phyloP scores from a whole-genome alignment of 2,888 invertebrate species.

The Clostera curtula region DNA sequence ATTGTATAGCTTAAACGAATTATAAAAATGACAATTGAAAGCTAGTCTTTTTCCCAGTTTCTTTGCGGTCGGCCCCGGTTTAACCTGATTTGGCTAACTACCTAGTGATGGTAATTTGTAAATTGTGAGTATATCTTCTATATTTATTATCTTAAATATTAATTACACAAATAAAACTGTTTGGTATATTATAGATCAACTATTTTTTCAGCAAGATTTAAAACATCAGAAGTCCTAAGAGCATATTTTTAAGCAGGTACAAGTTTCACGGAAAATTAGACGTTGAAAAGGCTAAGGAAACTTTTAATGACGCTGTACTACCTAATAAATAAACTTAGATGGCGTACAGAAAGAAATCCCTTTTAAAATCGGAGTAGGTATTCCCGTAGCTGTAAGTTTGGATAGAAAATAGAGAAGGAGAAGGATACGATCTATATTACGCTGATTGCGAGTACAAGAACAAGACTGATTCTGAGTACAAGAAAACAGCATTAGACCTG shows the following conservation, averaged over 20 bases:
- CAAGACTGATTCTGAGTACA: no score
- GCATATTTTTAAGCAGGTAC: constrained; percentile 2
- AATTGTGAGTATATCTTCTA: not conserved
- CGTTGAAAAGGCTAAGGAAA: constrained; percentile 22
- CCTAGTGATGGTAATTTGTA: not conserved
- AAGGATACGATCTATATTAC: no score
- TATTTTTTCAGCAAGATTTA: not conserved
- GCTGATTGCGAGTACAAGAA: no score
- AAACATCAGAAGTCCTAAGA: not conserved
- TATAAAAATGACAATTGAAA: no score
- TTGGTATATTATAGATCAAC: not conserved
- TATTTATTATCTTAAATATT: not conserved
- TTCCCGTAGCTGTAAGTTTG: no score
- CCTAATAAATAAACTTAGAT: constrained; percentile 28
- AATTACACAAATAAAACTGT: not conserved
- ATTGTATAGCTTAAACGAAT: no score
- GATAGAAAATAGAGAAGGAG: no score
- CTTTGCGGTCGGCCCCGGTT: no score
- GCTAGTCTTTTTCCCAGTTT: no score
- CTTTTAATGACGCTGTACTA: constrained; percentile 30
- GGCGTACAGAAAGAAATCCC: constrained; percentile 11
- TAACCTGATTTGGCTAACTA: not conserved
- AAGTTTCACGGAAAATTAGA: constrained; percentile 25
- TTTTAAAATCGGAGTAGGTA: no score
- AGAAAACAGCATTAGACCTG: no score